Percentiles rank a stretch among this genome's conserved stretches.
phyloP scores from a whole-genome alignment of 2,113 vertebrate genomes.

The Cyphomyrus plagiostoma region DNA sequence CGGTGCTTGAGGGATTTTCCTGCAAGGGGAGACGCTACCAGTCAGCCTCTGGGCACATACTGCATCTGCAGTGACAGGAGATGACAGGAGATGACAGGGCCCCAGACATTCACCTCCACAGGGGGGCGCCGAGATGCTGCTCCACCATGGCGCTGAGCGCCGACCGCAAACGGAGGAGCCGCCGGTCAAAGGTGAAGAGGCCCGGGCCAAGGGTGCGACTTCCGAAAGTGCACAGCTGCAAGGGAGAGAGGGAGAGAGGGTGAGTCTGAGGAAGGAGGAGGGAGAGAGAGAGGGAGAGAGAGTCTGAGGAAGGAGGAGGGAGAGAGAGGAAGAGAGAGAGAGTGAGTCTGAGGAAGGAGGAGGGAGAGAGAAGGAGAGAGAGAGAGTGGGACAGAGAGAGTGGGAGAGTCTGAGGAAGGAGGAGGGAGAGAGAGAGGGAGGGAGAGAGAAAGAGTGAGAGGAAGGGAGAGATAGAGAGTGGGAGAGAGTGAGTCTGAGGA shows the following conservation, averaged over 20 bases:
- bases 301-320: background rate
- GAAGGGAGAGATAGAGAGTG: background rate
- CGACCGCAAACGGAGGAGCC: slow-evolving; percentile 79
- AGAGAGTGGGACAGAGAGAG: background rate
- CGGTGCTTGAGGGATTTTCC: slow-evolving; percentile 82
- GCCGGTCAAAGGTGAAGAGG: slow-evolving; percentile 80
- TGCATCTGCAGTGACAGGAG: background rate
- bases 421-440: background rate
- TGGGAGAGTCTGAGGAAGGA: background rate
- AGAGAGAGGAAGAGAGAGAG: background rate
- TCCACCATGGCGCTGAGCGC: slow-evolving; percentile 86
- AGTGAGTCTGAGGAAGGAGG: background rate
- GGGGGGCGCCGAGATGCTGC: slow-evolving; percentile 77
- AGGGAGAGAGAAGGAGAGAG: background rate
- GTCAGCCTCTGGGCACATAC: background rate
- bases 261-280: background rate
- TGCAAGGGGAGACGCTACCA: slow-evolving; percentile 34
- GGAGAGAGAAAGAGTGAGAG: background rate
- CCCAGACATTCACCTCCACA: slow-evolving; percentile 75
- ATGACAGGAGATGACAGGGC: too few species aligned
- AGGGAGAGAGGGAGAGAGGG: background rate
- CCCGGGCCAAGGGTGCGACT: slow-evolving; percentile 75
- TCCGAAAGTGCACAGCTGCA: slow-evolving; percentile 81
- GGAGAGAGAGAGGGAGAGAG: background rate
- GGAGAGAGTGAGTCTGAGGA: too few species aligned